Evolutionary conservation across 2,888 invertebrate genomes (phyloP), one percentile per base, ranked within the genome.

Genomic region (Tromatobia lineatoria): DNA sequence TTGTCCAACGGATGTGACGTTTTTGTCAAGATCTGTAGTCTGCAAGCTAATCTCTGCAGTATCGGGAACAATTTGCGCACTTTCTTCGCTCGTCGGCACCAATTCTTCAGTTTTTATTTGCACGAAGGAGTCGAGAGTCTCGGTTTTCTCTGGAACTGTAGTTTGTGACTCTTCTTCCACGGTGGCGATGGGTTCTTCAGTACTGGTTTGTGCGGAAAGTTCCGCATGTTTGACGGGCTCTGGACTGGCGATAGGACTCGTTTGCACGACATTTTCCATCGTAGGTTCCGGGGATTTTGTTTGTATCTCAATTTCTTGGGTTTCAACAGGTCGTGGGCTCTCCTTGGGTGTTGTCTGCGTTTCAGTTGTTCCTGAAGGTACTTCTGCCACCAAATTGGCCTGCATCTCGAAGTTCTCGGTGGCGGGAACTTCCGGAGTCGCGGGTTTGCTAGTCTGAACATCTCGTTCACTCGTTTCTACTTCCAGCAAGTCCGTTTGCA

Each of bases 381-480:
- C 64, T 47, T 88, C 89, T 87, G 94, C 93, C 29, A 89, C 89
- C 69, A 92, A 89, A 80, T 95, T 94, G 3, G 94, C 94, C 90
- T 95, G 95, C 13, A 95, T 94, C 81, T 94, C 85, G 92, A 94
- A 80, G 93, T 95, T 91, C 94, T 94, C 94, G 11, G 89, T 89
- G 52, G 93, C 78, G 87, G 93, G 92, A 2, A 91, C 89, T 81
- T 94, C 94, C 0, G 92, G 90, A 69, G 82, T 89, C 0, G 85
- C 23, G 8, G 89, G 81, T 73, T 87, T 84, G 75, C 87, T 90
- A 0, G 92, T 93, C 82, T 93, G 93, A 1, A 90, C 87, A 50
- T 90, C 88, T 3, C 82, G 93, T 86, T 94, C 94, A 0, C 88
- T 86, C 0, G 92, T 90, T 54, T 92, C 90, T 25, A 86, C 85